Evolutionary conservation across 2,113 vertebrate species (phyloP), one percentile per base, ranked within the genome.

Genomic region (Pristiophorus japonicus): DNA sequence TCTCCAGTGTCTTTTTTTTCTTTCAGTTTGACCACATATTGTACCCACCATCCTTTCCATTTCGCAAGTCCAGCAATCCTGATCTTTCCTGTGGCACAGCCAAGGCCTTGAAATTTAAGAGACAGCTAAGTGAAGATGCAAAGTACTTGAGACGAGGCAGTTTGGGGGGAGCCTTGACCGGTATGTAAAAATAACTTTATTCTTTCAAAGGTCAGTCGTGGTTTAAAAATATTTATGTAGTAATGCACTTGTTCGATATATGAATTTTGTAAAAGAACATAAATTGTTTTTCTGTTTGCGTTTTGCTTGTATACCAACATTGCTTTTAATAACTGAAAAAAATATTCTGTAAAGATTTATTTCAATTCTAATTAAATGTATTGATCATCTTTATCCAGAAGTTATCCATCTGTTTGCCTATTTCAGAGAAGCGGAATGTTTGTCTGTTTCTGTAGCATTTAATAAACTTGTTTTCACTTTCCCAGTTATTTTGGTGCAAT

Each of bases 111-210:
- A 99, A 98, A 96, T 98, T 98, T 84, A 98, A 98, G 96, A 97
- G 97, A 1, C 98, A 99, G 87, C 97, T 99, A 95, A 98, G 98
- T 88, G 99, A 99, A 63, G 99, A 99, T 95, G 98, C 98, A 10
- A 98, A 96, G 95, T 96, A 98, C 75, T 95, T 98, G 59, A 97
- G 99, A n/a, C 97, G 99, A 90, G 98, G 99, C 96, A 99, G 99
- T 95, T 98, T 99, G 0, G 99, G 99, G 42, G 99, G 98, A 20
- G 99, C 98, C 14, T 97, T 99, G 78, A 98, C 98, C 16, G 98
- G 98, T 98, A 96, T 18, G 95, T 95, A n/a, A 47, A 84, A 67
- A 66, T 42, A 70, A 70, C 65, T 14, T 66, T 30, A 20, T 2
- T 30, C 22, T 67, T 94, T 70, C 34, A 70, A 94, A 94, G 45